Base-by-base conservation (phyloP, 2,888 invertebrate species). In the Conistra vaccinii region DNA sequence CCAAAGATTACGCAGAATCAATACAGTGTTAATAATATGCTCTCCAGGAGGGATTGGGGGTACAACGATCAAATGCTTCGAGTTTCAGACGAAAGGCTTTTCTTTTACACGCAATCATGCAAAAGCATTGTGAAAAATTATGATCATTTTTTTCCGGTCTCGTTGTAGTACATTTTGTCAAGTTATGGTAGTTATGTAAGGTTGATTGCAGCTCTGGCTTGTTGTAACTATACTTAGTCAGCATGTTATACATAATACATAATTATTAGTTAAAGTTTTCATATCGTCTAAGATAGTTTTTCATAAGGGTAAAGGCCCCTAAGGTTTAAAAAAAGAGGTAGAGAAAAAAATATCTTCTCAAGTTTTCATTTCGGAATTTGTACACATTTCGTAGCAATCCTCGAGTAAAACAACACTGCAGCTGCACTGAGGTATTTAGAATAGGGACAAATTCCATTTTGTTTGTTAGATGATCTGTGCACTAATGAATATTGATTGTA, bases 11-110 rank as follows among this genome's bases (percentile, higher is more conserved):
- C 51, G 42, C 35, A 32, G 67, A 85, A 68, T 70, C 70, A 70
- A 77, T 79, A 62, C 48, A 58, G 67, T 73, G 72, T 82, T 61
- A 78, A 79, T 84, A 77, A 72, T 74, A 73, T 51, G 42, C 73
- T 63, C 70, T 68, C 62, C 26, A 66, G 53, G 58, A 63, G n/a
- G 51, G 51, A 63, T 48, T 48, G 67, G 29, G 62, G 42, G 20
- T 39, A 17, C 39, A 45, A 35, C 45, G 70, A 74, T 63, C 61
- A 65, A 80, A 80, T 82, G 32, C 42, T 68, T 72, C 6, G 32
- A 29, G 65, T 32, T 45, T 71, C 51, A 42, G 35, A 51, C 48
- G 32, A 66, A 71, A 68, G 35, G 55, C 6, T 76, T 69, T 80
- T 45, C 51, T 68, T 65, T 71, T 45, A 39, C 42, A 55, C 39